Evolutionary conservation across 2,113 vertebrate genomes (phyloP).

Genomic region (Toxotes jaculatrix): DNA sequence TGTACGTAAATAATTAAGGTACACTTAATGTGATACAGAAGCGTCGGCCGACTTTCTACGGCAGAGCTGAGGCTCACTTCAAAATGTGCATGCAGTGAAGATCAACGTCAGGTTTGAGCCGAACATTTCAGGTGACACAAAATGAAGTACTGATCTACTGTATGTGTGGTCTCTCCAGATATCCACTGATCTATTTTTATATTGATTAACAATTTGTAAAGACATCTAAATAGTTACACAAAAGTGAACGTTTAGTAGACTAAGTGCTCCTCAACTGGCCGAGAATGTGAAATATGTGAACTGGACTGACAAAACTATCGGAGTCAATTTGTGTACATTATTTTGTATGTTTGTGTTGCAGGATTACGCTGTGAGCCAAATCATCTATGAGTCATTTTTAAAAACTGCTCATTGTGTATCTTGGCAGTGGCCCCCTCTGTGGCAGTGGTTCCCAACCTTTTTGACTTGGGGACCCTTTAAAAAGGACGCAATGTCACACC

Average conservation of each 20-base stretch:
- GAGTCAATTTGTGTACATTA: background rate
- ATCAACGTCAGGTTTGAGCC: background rate
- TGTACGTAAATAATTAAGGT: background rate
- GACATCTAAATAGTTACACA: slow-evolving; percentile 12
- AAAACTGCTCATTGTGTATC: slow-evolving; percentile 10
- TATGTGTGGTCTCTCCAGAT: background rate
- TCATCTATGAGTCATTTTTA: background rate
- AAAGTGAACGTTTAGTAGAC: slow-evolving; percentile 29
- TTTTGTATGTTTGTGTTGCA: slow-evolving; percentile 12
- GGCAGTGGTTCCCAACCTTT: slow-evolving; percentile 5
- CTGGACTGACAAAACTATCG: slow-evolving; percentile 19
- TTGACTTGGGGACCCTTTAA: background rate
- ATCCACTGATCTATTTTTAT: slow-evolving; percentile 10
- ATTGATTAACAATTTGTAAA: slow-evolving; percentile 6
- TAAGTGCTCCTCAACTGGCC: slow-evolving; percentile 25
- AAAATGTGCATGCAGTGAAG: slow-evolving; percentile 22
- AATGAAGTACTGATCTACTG: slow-evolving; percentile 1
- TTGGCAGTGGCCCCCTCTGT: background rate
- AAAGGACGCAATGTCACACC: background rate
- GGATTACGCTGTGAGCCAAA: slow-evolving; percentile 13
- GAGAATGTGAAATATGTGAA: slow-evolving; percentile 7
- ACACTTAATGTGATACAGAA: background rate
- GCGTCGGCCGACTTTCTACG: background rate
- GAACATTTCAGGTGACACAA: slow-evolving; percentile 1
- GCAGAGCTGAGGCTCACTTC: slow-evolving; percentile 17